Conservation (phyloP, 2,888 invertebrate species). For the Ormyrus pomaceus region DNA sequence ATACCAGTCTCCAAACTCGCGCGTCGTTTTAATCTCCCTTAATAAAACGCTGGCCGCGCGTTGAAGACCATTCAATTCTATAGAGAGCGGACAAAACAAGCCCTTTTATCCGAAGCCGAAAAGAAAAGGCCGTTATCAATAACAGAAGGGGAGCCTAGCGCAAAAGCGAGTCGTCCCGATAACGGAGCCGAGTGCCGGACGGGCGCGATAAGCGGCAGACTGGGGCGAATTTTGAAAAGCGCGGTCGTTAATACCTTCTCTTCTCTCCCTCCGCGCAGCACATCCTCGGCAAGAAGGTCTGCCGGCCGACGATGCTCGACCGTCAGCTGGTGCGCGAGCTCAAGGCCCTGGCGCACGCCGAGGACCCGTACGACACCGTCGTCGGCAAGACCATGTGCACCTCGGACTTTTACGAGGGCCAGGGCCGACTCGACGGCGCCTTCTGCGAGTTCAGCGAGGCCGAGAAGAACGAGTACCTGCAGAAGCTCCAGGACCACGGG, state of each 20-base stretch:
- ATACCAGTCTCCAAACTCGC: no score
- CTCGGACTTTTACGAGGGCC: slow-evolving; percentile 98
- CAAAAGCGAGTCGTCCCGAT: background rate
- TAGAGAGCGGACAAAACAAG: background rate
- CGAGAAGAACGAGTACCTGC: slow-evolving; percentile 94
- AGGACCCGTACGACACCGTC: slow-evolving; percentile 90
- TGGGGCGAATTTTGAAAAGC: background rate
- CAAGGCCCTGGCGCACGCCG: slow-evolving; percentile 82
- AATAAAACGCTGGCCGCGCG: no score
- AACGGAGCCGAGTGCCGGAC: no score
- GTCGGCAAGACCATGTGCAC: slow-evolving; percentile 97
- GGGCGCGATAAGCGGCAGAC: background rate
- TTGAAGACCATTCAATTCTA: background rate
- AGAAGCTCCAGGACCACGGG: slow-evolving; percentile 84
- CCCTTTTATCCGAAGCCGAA: background rate
- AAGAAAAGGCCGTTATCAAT: slow-evolving; percentile 21
- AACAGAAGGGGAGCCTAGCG: background rate
- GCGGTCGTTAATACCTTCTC: no score
- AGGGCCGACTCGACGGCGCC: slow-evolving; percentile 96
- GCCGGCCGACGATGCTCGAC: slow-evolving; percentile 90
- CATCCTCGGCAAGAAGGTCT: slow-evolving; percentile 88
- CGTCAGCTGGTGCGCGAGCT: slow-evolving; percentile 87
- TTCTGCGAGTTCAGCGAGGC: slow-evolving; percentile 94
- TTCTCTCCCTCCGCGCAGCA: slow-evolving; percentile 78
- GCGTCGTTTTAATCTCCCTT: no score